A percentile compares a stretch with the other conserved stretches of the same genome.
phyloP scores from a whole-genome alignment of 2,113 vertebrate genomes.

The Ceyx margarethae region DNA sequence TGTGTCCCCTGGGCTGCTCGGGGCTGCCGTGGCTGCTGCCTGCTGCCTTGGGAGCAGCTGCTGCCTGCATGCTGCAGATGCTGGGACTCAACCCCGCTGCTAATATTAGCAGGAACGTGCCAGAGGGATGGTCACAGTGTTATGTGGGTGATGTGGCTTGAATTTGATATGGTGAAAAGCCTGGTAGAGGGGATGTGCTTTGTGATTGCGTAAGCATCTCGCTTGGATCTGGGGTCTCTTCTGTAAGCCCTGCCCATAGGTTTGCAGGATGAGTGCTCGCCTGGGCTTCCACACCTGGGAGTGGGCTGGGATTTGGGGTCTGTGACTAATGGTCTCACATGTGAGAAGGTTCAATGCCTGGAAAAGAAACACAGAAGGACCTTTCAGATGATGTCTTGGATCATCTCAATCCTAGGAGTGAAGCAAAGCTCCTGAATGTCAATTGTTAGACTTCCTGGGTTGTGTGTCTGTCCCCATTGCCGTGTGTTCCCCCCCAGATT shows the following conservation, averaged over 20 bases:
- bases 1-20: background rate
- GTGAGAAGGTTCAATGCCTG: background rate
- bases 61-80: background rate
- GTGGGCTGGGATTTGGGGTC: background rate
- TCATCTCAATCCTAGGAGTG: background rate
- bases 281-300: background rate
- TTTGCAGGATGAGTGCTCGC: background rate
- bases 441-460: background rate
- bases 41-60: constrained; percentile 36
- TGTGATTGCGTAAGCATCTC: background rate
- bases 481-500: too few species aligned
- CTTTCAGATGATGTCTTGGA: background rate
- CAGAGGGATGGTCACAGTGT: background rate
- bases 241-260: accelerated
- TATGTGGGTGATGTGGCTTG: background rate
- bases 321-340: background rate
- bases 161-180: background rate
- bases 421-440: background rate
- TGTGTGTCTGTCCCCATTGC: background rate
- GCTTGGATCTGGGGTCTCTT: background rate
- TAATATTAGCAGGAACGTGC: constrained; percentile 59
- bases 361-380: constrained; percentile 10
- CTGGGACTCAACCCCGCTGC: constrained; percentile 7
- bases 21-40: background rate
- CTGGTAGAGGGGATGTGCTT: background rate